Percentiles rank a stretch among this genome's conserved stretches.
phyloP scores from a whole-genome alignment of 2,888 invertebrate genomes.

The Coecobrya sp. region DNA sequence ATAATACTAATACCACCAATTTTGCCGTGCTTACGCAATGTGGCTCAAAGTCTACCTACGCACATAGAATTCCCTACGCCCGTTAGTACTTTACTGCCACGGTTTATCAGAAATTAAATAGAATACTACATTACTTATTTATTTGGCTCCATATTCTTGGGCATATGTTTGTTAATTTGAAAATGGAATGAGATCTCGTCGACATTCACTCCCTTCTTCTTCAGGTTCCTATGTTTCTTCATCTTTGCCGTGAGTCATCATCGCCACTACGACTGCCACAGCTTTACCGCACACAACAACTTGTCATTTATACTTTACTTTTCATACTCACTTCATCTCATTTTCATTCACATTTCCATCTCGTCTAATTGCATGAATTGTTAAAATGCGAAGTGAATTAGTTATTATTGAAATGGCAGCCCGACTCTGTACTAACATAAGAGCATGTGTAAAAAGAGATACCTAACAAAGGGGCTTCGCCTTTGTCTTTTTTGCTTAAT shows the following conservation, averaged over 20 bases:
- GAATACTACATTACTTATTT: slow-evolving; percentile 36
- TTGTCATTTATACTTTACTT: slow-evolving; percentile 61
- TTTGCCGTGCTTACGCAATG: no score
- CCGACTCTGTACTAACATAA: neutral
- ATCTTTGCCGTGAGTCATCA: slow-evolving; percentile 44
- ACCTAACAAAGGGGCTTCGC: neutral
- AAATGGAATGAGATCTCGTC: slow-evolving; percentile 61
- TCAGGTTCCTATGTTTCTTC: neutral
- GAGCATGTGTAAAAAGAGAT: neutral
- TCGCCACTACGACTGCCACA: neutral
- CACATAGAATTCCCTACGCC: no score
- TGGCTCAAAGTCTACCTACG: no score
- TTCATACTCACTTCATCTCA: slow-evolving; percentile 52
- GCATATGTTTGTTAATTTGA: neutral
- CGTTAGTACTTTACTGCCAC: neutral
- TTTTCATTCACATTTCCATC: slow-evolving; percentile 70
- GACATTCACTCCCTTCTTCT: slow-evolving; percentile 8
- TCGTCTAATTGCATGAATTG: slow-evolving; percentile 59
- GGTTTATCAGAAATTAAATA: slow-evolving; percentile 24
- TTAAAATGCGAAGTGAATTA: slow-evolving; percentile 60
- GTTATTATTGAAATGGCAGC: slow-evolving; percentile 33
- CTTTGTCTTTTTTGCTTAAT: slow-evolving; percentile 33
- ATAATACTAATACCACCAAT: no score
- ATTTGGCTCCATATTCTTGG: slow-evolving; percentile 6
- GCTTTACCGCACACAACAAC: neutral